These are phyloP conservation scores for Calypte anna DNA, from an alignment of 2,113 vertebrate genomes.

Conservation along the genomic window DNA sequence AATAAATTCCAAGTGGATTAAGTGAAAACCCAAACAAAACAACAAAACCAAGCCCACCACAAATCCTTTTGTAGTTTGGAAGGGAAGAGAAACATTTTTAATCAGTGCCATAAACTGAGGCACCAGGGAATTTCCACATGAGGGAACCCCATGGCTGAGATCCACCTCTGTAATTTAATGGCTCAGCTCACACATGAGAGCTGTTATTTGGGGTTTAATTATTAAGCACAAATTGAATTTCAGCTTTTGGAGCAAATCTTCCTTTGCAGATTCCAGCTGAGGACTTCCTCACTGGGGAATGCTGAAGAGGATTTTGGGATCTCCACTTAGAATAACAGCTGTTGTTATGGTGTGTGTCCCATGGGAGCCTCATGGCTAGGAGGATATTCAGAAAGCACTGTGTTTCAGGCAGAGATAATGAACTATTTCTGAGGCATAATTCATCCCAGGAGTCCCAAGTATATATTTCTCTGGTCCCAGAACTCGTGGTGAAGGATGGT, in stretches of 20 bases:
- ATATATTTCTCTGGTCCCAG: background rate
- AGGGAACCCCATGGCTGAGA: background rate
- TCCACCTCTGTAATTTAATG: constrained; percentile 27
- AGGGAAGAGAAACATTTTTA: constrained; percentile 31
- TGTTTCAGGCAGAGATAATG: background rate
- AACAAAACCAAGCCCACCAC: background rate
- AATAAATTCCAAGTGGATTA: background rate
- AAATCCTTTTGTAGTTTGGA: background rate
- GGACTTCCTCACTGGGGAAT: background rate
- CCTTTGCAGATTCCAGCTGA: background rate
- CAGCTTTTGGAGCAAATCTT: background rate
- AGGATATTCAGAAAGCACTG: background rate
- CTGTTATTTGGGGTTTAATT: constrained; percentile 43
- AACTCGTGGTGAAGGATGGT: background rate
- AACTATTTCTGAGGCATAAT: background rate
- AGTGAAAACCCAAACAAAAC: too few species aligned
- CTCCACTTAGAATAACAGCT: background rate
- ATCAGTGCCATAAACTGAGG: background rate
- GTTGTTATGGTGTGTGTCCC: background rate
- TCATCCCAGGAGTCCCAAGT: background rate
- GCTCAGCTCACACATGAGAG: constrained; percentile 27
- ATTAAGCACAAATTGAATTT: constrained; percentile 38
- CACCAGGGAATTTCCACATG: constrained; percentile 36
- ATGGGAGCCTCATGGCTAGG: background rate
- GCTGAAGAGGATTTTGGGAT: background rate